Conservation (phyloP, 23 tunicate genomes). For the Halocynthia roretzi region DNA sequence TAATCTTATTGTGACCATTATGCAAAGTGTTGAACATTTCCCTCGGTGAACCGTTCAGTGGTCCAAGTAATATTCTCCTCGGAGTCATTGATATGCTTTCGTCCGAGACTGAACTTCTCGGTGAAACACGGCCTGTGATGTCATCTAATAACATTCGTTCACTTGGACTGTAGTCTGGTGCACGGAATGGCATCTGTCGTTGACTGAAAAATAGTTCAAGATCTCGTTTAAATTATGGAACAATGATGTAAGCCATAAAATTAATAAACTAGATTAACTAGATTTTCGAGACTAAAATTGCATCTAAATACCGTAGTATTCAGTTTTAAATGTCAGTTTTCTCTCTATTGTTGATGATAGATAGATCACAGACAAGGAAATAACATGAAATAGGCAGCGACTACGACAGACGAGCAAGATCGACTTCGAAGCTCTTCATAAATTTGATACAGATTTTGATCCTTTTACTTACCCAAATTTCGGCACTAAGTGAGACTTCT, state of each 20-base stretch:
- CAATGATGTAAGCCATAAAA: too few relatives aligned
- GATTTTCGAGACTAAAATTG: not conserved
- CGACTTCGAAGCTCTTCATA: too few relatives aligned
- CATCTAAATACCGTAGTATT: not conserved
- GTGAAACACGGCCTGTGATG: slow-evolving; percentile 2
- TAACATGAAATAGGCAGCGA: not conserved
- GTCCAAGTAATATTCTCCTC: not conserved
- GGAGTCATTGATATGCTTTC: not conserved
- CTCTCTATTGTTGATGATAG: not conserved
- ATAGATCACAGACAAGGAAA: not conserved
- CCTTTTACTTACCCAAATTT: slow-evolving; percentile 39
- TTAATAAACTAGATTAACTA: not conserved
- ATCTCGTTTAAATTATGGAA: too few relatives aligned
- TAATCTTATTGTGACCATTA: not conserved
- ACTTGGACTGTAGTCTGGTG: slow-evolving; percentile 6
- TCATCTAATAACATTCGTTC: slow-evolving; percentile 47
- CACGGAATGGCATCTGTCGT: slow-evolving; percentile 66
- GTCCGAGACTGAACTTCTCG: not conserved
- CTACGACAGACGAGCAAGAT: not conserved
- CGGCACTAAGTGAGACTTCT: slow-evolving; percentile 28
- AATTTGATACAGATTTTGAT: not conserved
- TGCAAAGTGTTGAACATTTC: slow-evolving; percentile 4
- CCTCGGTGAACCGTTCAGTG: slow-evolving; percentile 13
- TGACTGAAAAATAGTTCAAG: slow-evolving; percentile 22
- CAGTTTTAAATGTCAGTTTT: not conserved